These are phyloP conservation scores for Ciconia maguari DNA, from an alignment of 2,113 vertebrate genomes.

Conservation along the genomic window DNA sequence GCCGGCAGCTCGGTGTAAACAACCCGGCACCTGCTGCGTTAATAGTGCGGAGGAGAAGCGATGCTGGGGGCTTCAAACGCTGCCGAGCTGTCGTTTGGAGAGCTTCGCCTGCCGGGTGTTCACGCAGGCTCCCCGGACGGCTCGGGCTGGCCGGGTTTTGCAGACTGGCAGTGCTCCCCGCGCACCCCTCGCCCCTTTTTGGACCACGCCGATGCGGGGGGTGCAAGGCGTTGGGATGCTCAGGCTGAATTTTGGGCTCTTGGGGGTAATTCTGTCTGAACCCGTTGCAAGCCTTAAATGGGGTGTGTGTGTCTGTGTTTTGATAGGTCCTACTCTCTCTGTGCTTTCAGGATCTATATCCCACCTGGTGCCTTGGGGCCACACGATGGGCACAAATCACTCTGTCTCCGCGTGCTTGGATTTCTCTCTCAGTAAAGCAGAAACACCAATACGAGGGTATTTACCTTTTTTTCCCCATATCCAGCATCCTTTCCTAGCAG, in stretches of 20 bases:
- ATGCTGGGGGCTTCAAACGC: background rate
- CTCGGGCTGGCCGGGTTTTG: background rate
- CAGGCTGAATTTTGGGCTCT: background rate
- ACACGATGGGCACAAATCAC: fast-evolving
- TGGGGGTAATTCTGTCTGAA: no score
- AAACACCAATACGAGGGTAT: background rate
- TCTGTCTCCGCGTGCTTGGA: fast-evolving
- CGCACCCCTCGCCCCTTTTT: background rate
- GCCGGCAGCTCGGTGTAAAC: background rate
- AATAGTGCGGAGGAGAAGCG: background rate
- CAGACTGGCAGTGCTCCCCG: no score
- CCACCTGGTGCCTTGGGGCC: background rate
- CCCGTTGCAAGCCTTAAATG: no score
- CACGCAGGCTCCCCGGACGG: fast-evolving
- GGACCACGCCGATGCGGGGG: fast-evolving
- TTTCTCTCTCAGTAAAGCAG: background rate
- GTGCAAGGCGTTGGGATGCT: background rate
- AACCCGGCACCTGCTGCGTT: background rate
- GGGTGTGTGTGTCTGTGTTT: background rate
- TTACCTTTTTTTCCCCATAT: background rate
- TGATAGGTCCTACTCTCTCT: fast-evolving
- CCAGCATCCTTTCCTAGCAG: background rate
- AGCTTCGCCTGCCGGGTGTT: no score
- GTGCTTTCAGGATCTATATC: background rate
- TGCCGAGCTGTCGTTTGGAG: background rate